phyloP scores from a whole-genome alignment of 2,797 vertebrate genomes.

The Chelidonichthys spinosus region DNA sequence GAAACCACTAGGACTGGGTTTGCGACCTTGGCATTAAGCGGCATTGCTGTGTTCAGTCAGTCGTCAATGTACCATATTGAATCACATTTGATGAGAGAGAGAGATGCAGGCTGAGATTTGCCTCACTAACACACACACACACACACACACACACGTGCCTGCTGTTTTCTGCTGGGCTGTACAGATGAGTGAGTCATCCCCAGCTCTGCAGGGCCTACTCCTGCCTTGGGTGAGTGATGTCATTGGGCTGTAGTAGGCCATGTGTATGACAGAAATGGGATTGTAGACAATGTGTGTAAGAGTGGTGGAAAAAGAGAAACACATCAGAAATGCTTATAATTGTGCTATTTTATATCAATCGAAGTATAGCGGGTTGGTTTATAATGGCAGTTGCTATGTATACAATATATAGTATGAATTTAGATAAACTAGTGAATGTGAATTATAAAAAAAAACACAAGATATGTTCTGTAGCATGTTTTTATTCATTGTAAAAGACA shows the following conservation, averaged over 20 bases:
- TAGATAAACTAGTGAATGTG: background rate
- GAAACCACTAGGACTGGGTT: conserved; percentile 13
- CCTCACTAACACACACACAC: conserved; percentile 1
- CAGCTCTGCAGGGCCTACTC: conserved; percentile 48
- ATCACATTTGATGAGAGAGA: conserved; percentile 55
- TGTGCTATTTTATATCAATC: background rate
- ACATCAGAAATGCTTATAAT: background rate
- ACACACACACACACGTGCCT: conserved; percentile 25
- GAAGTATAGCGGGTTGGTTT: background rate
- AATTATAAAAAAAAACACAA: background rate
- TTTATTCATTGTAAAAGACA: background rate
- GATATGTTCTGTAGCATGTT: background rate
- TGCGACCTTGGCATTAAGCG: conserved; percentile 35
- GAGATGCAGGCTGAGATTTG: conserved; percentile 36
- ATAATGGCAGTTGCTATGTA: background rate
- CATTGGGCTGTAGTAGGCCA: conserved; percentile 45
- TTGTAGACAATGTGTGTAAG: conserved; percentile 20
- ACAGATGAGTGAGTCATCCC: conserved; percentile 66
- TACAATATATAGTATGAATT: background rate
- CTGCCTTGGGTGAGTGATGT: conserved; percentile 69
- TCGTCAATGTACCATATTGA: conserved; percentile 46
- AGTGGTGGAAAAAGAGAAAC: conserved; percentile 3
- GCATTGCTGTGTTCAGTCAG: conserved; percentile 43
- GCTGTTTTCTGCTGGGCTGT: conserved; percentile 52
- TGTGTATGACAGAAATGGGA: conserved; percentile 30